Conservation (phyloP, 2,888 invertebrate species). For the Hirtodrosophila histrioides region DNA sequence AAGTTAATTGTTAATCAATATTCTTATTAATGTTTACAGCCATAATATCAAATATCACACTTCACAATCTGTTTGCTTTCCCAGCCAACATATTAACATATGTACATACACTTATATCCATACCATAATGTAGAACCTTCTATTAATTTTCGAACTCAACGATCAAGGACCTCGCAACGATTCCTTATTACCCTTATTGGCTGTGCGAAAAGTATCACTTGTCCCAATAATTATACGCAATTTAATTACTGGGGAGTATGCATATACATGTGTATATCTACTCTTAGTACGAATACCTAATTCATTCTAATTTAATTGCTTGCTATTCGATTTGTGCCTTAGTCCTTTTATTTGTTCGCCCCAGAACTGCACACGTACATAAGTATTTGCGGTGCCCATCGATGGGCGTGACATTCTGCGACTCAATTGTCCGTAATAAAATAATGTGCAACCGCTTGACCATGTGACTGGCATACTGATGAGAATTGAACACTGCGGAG, state of each 20-base stretch:
- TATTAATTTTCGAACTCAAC: not conserved
- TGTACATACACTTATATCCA: slow-evolving; percentile 17
- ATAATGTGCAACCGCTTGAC: slow-evolving; percentile 73
- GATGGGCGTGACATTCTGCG: slow-evolving; percentile 58
- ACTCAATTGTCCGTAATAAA: slow-evolving; percentile 78
- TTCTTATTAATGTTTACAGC: slow-evolving; percentile 12
- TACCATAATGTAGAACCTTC: not conserved
- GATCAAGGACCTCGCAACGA: too few relatives aligned
- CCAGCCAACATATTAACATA: slow-evolving; percentile 28
- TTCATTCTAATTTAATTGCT: slow-evolving; percentile 42
- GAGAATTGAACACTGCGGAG: slow-evolving; percentile 32
- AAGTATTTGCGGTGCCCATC: slow-evolving; percentile 31
- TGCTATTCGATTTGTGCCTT: slow-evolving; percentile 43
- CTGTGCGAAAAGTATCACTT: slow-evolving; percentile 34
- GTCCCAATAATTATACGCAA: slow-evolving; percentile 39
- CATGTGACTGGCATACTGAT: slow-evolving; percentile 71
- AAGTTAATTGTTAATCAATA: slow-evolving; percentile 4
- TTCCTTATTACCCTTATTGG: not conserved
- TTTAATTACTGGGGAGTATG: slow-evolving; percentile 23
- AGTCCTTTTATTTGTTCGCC: slow-evolving; percentile 8
- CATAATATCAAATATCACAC: not conserved
- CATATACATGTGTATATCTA: slow-evolving; percentile 6
- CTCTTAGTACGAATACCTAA: not conserved
- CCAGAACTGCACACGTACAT: slow-evolving; percentile 30
- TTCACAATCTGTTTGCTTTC: slow-evolving; percentile 23